Conservation (phyloP, 2,797 vertebrate genomes). For the Falco rusticolus region DNA sequence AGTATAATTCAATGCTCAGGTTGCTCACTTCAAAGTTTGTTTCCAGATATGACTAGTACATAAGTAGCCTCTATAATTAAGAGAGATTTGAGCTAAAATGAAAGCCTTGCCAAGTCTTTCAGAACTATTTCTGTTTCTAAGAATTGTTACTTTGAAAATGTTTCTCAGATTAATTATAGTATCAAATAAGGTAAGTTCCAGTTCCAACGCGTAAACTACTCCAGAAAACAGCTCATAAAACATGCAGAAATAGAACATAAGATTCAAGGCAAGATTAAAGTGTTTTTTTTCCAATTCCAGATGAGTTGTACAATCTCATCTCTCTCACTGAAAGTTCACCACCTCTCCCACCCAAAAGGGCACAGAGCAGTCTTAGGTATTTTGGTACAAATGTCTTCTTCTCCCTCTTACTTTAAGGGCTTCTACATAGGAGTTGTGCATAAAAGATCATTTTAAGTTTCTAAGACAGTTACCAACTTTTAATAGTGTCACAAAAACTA, state of each 20-base stretch:
- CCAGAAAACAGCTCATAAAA: background rate
- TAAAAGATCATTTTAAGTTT: background rate
- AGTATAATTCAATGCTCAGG: background rate
- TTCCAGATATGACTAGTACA: background rate
- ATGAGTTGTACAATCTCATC: background rate
- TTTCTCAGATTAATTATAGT: background rate
- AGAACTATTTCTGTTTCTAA: background rate
- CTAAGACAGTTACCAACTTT: background rate
- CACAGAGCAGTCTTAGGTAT: background rate
- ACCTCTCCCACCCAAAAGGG: background rate
- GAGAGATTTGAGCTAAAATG: background rate
- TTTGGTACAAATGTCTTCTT: background rate
- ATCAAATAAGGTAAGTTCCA: background rate
- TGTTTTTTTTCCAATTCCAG: background rate
- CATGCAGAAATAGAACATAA: background rate
- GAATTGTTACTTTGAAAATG: background rate
- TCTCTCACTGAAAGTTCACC: background rate
- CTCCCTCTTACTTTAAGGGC: background rate
- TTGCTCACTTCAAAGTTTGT: conserved; percentile 39
- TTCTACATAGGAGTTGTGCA: background rate
- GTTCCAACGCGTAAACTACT: background rate
- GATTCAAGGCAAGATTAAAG: background rate
- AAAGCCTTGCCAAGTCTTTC: background rate
- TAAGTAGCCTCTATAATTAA: background rate
- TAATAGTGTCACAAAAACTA: background rate